Base-by-base conservation (phyloP, 2,888 invertebrate species). In the Orthosia gracilis region DNA sequence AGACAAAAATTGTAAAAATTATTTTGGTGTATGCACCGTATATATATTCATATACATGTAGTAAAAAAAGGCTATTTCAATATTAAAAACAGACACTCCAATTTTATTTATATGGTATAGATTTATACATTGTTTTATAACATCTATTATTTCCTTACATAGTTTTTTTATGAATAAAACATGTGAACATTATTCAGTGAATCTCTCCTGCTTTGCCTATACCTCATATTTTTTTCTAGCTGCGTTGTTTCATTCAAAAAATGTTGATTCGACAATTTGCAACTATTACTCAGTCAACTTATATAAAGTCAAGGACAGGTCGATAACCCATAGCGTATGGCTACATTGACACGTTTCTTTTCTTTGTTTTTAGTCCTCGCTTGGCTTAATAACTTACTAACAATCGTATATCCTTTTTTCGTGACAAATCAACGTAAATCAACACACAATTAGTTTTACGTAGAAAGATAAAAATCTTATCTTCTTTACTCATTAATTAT, bases 241-340 rank as follows among this genome's bases (percentile, higher is more conserved):
- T 40, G 18, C 9, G 49, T 40, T 40, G 40, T 40, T 9, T 40
- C 9, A 40, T 9, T 7, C 12, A 23, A 23, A 47, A 58, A 13
- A 45, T 68, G 65, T 63, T 57, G 17, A 63, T 54, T 52, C 13
- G 55, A 64, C 12, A 52, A 83, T 63, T 69, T 66, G 58, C 68
- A 73, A 74, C 67, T n/a, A 18, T 55, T 72, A 57, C 21, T 73
- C 47, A 50, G 59, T 4, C 1, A 31, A 26, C 21, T n/a, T 40
- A 13, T 69, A 40, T 58, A 15, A 26, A 80, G 73, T 66, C 81
- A 82, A 82, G 81, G 82, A 26, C 70, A 71, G 80, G 76, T 84
- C 84, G 40, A 63, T 81, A 66, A 84, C 81, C 81, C 55, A 62
- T 67, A 49, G 55, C 72, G 50, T 73, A 71, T 64, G 61, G 26